These are phyloP conservation scores for Nomada flava DNA, from an alignment of 2,888 invertebrate species.

Conservation along the genomic window DNA sequence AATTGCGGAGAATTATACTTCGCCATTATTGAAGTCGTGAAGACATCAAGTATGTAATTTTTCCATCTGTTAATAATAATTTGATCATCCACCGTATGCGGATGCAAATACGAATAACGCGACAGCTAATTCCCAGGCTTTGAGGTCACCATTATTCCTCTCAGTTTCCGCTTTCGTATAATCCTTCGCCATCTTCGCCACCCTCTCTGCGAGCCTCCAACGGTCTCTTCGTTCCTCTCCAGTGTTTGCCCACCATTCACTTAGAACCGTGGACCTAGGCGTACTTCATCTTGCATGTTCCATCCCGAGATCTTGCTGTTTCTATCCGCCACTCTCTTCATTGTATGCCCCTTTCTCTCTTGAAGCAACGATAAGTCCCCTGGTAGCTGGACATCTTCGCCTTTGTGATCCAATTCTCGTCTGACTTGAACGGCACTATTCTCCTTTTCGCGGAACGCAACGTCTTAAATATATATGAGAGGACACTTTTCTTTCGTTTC, in stretches of 20 bases:
- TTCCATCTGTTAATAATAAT: no score
- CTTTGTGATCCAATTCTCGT: constrained; percentile 39
- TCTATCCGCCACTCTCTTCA: constrained; percentile 9
- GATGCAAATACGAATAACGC: background rate
- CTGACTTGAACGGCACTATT: background rate
- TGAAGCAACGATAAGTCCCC: constrained; percentile 42
- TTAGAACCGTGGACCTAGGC: constrained; percentile 68
- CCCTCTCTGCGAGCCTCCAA: constrained; percentile 52
- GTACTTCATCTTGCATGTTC: constrained; percentile 57
- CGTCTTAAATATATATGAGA: background rate
- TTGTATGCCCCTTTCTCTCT: background rate
- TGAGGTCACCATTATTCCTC: constrained; percentile 51
- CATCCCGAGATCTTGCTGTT: constrained; percentile 29
- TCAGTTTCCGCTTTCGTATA: constrained; percentile 52
- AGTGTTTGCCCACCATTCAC: constrained; percentile 72
- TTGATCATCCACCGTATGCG: no score
- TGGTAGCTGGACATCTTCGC: constrained; percentile 23
- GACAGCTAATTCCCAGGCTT: constrained; percentile 1
- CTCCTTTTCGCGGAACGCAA: background rate
- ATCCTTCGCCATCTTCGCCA: constrained; percentile 53
- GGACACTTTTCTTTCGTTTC: constrained; percentile 8
- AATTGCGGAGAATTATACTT: no score
- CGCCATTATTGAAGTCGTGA: no score
- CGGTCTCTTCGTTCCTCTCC: constrained; percentile 64
- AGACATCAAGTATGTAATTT: no score